Percentiles rank a stretch among this genome's conserved stretches.
Conservation (phyloP, 2,888 invertebrate genomes). For the Spilosoma lubricipeda region DNA sequence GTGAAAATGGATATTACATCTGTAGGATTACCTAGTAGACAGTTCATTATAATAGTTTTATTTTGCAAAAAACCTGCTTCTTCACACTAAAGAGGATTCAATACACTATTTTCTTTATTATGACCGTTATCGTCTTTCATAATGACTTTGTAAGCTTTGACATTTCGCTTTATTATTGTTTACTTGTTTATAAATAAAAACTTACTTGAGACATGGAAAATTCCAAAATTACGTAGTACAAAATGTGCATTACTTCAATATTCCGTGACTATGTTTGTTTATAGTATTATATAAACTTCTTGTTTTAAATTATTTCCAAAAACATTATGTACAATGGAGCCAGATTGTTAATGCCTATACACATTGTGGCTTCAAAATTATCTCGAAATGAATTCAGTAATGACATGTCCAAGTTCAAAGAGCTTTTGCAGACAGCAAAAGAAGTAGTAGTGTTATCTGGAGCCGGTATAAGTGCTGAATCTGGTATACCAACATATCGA, state of each 20-base stretch:
- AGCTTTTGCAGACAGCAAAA: constrained; percentile 86
- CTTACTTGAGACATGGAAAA: neutral
- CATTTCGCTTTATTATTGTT: neutral
- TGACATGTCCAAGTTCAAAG: constrained; percentile 84
- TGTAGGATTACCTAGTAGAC: too few relatives aligned
- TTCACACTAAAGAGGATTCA: neutral
- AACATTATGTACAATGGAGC: neutral
- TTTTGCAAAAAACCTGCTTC: neutral
- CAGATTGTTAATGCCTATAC: neutral
- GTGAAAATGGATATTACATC: neutral
- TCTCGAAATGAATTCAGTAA: constrained; percentile 54
- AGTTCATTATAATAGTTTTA: too few relatives aligned
- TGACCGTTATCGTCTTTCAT: neutral
- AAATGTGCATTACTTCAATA: neutral
- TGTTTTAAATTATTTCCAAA: too few relatives aligned
- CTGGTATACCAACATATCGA: constrained; percentile 95
- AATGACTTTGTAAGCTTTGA: neutral
- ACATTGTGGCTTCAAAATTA: constrained; percentile 25
- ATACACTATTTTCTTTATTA: neutral
- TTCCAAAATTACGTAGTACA: neutral
- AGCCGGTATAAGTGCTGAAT: constrained; percentile 94
- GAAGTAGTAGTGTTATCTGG: constrained; percentile 90
- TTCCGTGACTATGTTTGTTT: neutral
- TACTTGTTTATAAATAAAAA: neutral
- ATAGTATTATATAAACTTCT: constrained; percentile 3